These are phyloP conservation scores for Chondrilla cf. caribensis DNA, from an alignment of 37 sponge, comb jelly and placozoan genomes.

Conservation along the genomic window DNA sequence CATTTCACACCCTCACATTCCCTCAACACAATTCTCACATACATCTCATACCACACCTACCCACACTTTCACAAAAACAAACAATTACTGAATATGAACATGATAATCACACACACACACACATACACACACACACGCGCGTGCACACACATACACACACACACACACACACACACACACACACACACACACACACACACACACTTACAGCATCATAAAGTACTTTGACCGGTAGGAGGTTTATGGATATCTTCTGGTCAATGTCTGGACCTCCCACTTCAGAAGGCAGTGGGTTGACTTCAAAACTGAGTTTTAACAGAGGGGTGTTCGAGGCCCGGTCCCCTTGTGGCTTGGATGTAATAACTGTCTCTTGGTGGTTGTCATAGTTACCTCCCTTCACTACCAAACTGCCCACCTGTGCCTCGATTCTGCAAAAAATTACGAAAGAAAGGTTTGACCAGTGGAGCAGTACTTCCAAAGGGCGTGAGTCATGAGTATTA, in stretches of 20 bases:
- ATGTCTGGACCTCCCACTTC: constrained; percentile 9
- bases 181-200: neutral
- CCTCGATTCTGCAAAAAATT: neutral
- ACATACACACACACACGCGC: neutral
- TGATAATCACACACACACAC: no score
- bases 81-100: constrained; percentile 27
- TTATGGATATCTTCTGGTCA: constrained; percentile 35
- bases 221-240: constrained; percentile 50
- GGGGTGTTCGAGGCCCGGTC: neutral
- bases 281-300: constrained; percentile 50
- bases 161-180: no score
- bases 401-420: neutral
- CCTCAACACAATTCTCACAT: neutral
- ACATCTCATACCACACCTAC: no score
- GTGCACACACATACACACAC: no score
- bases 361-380: neutral
- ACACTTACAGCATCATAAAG: constrained; percentile 66
- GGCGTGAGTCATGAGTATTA: no score
- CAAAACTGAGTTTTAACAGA: constrained; percentile 48
- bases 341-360: neutral
- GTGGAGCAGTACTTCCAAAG: no score
- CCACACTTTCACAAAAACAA: neutral
- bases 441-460: no score
- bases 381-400: neutral
- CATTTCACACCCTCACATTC: neutral